Evolutionary conservation across 2,888 invertebrate species (phyloP).

Genomic region (Scrobipalpa costella): DNA sequence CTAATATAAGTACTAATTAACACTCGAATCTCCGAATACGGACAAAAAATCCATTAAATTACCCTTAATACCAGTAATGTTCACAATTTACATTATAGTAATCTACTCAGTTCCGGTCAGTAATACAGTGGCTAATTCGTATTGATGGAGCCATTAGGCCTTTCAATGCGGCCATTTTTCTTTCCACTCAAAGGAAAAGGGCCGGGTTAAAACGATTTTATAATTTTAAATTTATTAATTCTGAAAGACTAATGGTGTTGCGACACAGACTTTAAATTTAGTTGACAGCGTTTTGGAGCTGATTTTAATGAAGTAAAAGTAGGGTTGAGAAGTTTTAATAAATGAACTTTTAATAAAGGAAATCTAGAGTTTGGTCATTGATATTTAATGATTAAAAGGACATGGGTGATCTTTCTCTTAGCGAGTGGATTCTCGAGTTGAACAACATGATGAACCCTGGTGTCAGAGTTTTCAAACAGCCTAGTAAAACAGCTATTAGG

Average conservation of each 20-base stretch:
- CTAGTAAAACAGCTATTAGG: too few relatives aligned
- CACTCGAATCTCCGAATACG: not conserved
- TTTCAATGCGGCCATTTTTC: conserved; percentile 59
- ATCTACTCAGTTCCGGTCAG: conserved; percentile 51
- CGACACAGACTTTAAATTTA: conserved; percentile 28
- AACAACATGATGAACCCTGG: too few relatives aligned
- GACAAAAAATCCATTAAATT: conserved; percentile 50
- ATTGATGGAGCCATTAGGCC: conserved; percentile 68
- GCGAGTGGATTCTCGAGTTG: too few relatives aligned
- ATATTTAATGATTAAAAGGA: too few relatives aligned
- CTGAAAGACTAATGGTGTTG: conserved; percentile 53
- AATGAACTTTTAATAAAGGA: too few relatives aligned
- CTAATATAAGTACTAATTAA: not conserved
- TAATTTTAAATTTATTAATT: conserved; percentile 50
- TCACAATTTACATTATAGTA: conserved; percentile 61
- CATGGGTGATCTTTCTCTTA: too few relatives aligned
- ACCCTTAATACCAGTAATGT: conserved; percentile 52
- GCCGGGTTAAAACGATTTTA: conserved; percentile 55
- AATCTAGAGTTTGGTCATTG: too few relatives aligned
- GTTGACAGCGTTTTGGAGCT: conserved; percentile 32
- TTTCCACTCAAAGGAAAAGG: conserved; percentile 50
- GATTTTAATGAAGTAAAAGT: not conserved
- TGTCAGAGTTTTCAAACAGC: too few relatives aligned
- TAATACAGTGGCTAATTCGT: conserved; percentile 48
- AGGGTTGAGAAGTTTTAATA: not conserved